These are phyloP conservation scores for chimpanzee (Pan troglodytes) DNA, from an alignment of 2,113 vertebrate genomes.

Conservation along the genomic window DNA sequence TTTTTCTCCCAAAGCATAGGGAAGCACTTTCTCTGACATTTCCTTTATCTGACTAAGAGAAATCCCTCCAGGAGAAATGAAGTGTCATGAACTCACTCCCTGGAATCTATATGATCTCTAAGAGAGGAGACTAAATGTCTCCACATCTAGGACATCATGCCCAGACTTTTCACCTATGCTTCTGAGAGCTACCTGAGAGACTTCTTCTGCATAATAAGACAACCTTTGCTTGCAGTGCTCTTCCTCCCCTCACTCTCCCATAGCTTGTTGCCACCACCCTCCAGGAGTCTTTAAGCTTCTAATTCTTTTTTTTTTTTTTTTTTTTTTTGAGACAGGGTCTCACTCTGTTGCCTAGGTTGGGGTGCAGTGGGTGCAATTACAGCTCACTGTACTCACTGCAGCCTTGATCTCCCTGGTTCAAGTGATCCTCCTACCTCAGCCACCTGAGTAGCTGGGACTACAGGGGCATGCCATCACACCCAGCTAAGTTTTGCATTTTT, in stretches of 20 bases:
- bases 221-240: background rate
- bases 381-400: no score
- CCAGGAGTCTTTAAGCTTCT: background rate
- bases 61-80: background rate
- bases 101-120: background rate
- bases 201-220: background rate
- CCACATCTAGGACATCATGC: background rate
- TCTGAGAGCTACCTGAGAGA: background rate
- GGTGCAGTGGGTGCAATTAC: no score
- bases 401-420: no score
- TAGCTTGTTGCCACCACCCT: background rate
- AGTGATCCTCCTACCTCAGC: no score
- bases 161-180: background rate
- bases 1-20: background rate
- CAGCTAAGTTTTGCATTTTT: no score
- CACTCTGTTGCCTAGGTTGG: no score
- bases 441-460: no score
- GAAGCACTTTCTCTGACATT: background rate
- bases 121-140: background rate
- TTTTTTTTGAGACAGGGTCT: no score
- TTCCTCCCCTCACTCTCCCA: background rate
- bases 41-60: background rate
- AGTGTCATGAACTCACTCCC: background rate
- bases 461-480: no score
- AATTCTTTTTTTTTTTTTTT: no score